Evolutionary conservation across 2,113 vertebrate species (phyloP).

Genomic region (Accipiter virgatus): DNA sequence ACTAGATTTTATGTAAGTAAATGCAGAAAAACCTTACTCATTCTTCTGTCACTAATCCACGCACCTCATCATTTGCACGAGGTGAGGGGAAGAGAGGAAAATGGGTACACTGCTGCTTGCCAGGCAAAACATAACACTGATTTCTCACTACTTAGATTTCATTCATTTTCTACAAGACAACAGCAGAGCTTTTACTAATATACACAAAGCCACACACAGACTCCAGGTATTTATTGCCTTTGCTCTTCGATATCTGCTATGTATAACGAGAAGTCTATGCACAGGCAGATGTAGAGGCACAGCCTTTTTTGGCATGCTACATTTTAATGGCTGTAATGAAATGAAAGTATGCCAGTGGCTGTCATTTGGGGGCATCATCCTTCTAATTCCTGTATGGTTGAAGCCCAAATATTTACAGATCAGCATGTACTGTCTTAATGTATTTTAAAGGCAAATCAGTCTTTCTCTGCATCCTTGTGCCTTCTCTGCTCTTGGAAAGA

Average conservation of each 20-base stretch:
- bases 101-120: background rate
- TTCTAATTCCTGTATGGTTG: background rate
- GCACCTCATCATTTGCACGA: conserved; percentile 6
- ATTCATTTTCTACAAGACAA: background rate
- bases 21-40: conserved; percentile 32
- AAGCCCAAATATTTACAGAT: background rate
- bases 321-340: background rate
- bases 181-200: background rate
- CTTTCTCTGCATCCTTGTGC: background rate
- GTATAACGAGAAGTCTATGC: background rate
- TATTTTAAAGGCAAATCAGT: background rate
- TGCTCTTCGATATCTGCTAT: background rate
- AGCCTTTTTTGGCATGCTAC: background rate
- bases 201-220: background rate
- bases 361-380: background rate
- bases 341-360: background rate
- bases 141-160: background rate
- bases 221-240: background rate
- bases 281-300: background rate
- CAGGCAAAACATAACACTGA: background rate
- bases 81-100: background rate
- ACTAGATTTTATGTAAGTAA: background rate
- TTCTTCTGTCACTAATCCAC: conserved; percentile 32
- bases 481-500: background rate
- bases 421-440: background rate